A percentile compares a stretch with the other conserved stretches of the same genome.
phyloP scores from a whole-genome alignment of 2,797 vertebrate genomes.

The Characodon lateralis region DNA sequence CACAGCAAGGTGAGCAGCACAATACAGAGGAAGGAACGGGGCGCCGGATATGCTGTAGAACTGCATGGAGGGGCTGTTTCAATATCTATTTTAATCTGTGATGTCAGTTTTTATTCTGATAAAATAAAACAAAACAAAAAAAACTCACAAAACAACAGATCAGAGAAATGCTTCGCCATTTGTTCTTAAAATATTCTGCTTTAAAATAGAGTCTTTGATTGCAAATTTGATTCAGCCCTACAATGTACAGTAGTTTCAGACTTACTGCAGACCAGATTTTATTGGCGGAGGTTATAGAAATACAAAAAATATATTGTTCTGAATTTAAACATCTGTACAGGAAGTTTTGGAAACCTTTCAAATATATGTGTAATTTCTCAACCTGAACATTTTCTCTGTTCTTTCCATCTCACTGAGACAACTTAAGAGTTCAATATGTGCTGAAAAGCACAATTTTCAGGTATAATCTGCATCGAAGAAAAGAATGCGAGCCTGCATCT shows the following conservation, averaged over 20 bases:
- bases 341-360: neutral
- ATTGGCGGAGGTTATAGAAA: conserved; percentile 47
- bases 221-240: conserved; percentile 16
- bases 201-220: neutral
- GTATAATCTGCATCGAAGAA: conserved; percentile 6
- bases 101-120: neutral
- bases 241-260: conserved; percentile 30
- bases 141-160: neutral
- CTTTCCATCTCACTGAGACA: neutral
- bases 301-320: conserved; percentile 10
- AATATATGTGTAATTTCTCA: conserved; percentile 13
- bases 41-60: conserved; percentile 48
- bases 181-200: conserved; percentile 11
- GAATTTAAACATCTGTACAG: conserved; percentile 19
- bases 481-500: neutral
- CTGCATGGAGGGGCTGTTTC: conserved; percentile 44
- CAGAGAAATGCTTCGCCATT: neutral
- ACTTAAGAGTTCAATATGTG: conserved; percentile 1
- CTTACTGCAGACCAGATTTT: conserved; percentile 45
- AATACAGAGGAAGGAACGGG: conserved; percentile 51
- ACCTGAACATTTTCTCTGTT: conserved; percentile 1
- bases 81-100: neutral
- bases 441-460: conserved; percentile 7
- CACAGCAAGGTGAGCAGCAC: conserved; percentile 56
- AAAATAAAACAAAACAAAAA: neutral